Evolutionary conservation across 2,888 invertebrate genomes (phyloP), one percentile per base, ranked within the genome.

Genomic region (Linyphia triangularis): DNA sequence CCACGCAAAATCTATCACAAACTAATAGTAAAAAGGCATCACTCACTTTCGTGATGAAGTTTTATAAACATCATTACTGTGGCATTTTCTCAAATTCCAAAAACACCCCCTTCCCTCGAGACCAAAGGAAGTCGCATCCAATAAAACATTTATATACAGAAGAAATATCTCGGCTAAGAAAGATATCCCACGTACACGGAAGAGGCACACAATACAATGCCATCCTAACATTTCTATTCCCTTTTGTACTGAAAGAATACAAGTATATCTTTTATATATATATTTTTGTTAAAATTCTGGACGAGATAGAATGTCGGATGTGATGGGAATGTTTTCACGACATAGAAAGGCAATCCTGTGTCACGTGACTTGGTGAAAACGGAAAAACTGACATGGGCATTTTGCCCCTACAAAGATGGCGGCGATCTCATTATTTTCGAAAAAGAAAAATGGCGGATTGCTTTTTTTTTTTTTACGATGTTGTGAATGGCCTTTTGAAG

Each of bases 291-390:
- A 2, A 40, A 40, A 40, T 40, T 13, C 10, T 2, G 40, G 9
- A 40, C 16, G 40, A 30, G 43, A 70, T 51, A 59, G 57, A 73
- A 73, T 73, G 43, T 57, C 30, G 28, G 30, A 59, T 33, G n/a
- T 22, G 72, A 72, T 72, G 24, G n/a, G 59, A 33, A 30, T 33
- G 73, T 51, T 73, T 73, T 57, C 33, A 33, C 73, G 59, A 51
- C 51, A 51, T 51, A n/a, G 59, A 22, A 73, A 30, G 26, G 59
- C 57, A 73, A 22, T 26, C 59, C 22, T n/a, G 33, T 33, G 19
- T 22, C 59, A 51, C 43, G 26, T 70, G 70, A 70, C 70, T 2
- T 40, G 19, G 26, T 24, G 43, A 28, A 51, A 70, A 70, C 26
- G 43, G 24, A n/a, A 70, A 65, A 70, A 26, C n/a, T 70, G 43